Base-by-base conservation (phyloP, 2,797 vertebrate species). In the Poliocrania exsul region DNA sequence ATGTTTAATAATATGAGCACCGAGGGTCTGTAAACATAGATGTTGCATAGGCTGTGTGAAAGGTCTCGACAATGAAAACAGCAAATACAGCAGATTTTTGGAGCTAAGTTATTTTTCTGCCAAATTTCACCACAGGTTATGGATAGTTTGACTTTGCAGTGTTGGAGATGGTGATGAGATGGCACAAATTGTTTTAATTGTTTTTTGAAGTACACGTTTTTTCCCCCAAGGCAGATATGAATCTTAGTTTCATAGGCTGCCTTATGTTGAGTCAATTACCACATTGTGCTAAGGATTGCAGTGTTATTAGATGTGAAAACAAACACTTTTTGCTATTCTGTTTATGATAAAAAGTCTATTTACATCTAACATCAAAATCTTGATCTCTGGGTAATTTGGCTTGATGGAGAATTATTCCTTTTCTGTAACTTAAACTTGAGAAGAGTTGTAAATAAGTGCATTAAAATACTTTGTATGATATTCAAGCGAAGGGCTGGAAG, bases 1-100 rank as follows among this genome's bases (percentile, higher is more conserved):
- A 98, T 97, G 97, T 97, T 97, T 97, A 97, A 92, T 97, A 92
- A 94, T 51, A 88, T 86, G 82, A 91, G 96, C 95, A 92, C 78
- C 92, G 94, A 97, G 95, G 94, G 97, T 97, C 90, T 88, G 89
- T 95, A 96, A 97, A 97, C 94, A 93, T 85, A 95, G 96, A 96
- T 97, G 93, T 96, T 96, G 86, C 85, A 62, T 84, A 93, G 93
- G 85, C 94, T 78, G 8, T 46, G 47, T 80, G 90, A 92, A 93
- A 96, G 96, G 82, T 94, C 95, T 96, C 62, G 78, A 26, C 96
- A 93, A 93, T 57, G 79, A 92, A 97, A 96, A 96, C 42, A 42
- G 97, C 96, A 92, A 94, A 83, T 90, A 47, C 94, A 96, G 96
- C 94, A 97, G 92, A 91, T 95, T 97, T 81, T 81, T 97, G 88